A percentile compares a stretch with the other conserved stretches of the same genome.
Conservation (phyloP, 2,888 invertebrate species). For the Eupithecia centaureata region DNA sequence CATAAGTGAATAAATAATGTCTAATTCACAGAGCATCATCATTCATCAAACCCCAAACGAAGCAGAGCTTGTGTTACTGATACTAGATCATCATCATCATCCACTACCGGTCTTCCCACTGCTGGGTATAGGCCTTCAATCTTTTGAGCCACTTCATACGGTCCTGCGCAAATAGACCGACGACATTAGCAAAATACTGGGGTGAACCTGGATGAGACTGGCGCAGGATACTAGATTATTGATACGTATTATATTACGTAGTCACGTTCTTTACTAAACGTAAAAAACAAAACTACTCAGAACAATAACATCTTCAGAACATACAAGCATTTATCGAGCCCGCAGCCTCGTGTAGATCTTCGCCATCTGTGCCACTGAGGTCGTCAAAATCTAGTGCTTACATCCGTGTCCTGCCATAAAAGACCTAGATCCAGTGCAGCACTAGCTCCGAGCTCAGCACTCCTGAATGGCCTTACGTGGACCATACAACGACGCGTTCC, state of each 20-base stretch:
- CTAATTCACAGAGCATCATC: not conserved
- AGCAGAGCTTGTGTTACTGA: not conserved
- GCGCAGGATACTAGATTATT: too few species aligned
- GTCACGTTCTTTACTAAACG: too few species aligned
- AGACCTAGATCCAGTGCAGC: constrained; percentile 12
- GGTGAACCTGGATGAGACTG: too few species aligned
- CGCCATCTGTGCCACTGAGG: not conserved
- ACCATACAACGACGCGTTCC: constrained; percentile 31
- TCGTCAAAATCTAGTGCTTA: not conserved
- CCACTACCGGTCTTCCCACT: too few species aligned
- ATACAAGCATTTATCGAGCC: not conserved
- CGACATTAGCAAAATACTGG: too few species aligned
- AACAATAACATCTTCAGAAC: too few species aligned
- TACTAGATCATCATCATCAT: too few species aligned
- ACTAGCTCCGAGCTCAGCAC: constrained; percentile 26
- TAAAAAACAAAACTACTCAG: too few species aligned
- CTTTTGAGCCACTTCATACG: too few species aligned
- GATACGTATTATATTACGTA: too few species aligned
- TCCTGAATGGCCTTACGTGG: constrained; percentile 33
- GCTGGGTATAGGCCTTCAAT: too few species aligned
- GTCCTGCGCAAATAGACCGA: too few species aligned
- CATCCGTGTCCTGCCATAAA: not conserved
- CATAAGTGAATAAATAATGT: not conserved
- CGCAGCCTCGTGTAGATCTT: not conserved
- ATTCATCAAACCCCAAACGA: not conserved